Percentiles rank a stretch among this genome's conserved stretches.
These are phyloP conservation scores for Brachyptera putata DNA, from an alignment of 2,888 invertebrate species.

Conservation along the genomic window DNA sequence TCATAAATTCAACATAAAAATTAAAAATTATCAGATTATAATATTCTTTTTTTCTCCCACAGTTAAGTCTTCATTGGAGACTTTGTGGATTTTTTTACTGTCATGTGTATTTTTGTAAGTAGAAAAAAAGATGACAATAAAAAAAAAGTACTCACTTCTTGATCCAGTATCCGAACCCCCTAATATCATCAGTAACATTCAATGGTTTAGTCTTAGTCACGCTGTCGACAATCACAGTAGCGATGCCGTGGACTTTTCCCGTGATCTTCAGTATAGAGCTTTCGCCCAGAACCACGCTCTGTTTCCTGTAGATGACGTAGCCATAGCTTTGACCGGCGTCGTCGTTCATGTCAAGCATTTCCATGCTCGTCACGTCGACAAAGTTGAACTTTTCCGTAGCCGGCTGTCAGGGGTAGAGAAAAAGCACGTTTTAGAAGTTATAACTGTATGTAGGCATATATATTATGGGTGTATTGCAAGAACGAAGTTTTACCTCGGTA, in stretches of 20 bases:
- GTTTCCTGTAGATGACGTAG: conserved; percentile 51
- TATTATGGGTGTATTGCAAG: too few relatives aligned
- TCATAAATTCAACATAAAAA: too few relatives aligned
- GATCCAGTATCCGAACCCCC: conserved; percentile 46
- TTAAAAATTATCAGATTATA: too few relatives aligned
- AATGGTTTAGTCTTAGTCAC: conserved; percentile 41
- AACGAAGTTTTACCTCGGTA: too few relatives aligned
- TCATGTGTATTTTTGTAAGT: too few relatives aligned
- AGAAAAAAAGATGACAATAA: too few relatives aligned
- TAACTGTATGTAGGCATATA: too few relatives aligned
- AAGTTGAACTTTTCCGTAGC: conserved; percentile 24
- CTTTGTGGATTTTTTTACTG: too few relatives aligned
- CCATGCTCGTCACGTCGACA: conserved; percentile 38
- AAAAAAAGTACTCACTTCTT: conserved; percentile 38
- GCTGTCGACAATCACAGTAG: conserved; percentile 49
- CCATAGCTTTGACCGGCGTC: conserved; percentile 54
- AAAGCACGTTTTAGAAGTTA: too few relatives aligned
- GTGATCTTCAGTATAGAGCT: conserved; percentile 41
- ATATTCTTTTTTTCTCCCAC: too few relatives aligned
- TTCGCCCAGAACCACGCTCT: conserved; percentile 32
- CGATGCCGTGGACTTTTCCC: conserved; percentile 50
- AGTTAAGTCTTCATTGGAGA: too few relatives aligned
- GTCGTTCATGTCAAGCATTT: conserved; percentile 43
- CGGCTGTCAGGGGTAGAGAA: too few relatives aligned
- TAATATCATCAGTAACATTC: conserved; percentile 38